Conservation (phyloP, 92 coral and sea anemone species). For the Phenganax stokvisi region DNA sequence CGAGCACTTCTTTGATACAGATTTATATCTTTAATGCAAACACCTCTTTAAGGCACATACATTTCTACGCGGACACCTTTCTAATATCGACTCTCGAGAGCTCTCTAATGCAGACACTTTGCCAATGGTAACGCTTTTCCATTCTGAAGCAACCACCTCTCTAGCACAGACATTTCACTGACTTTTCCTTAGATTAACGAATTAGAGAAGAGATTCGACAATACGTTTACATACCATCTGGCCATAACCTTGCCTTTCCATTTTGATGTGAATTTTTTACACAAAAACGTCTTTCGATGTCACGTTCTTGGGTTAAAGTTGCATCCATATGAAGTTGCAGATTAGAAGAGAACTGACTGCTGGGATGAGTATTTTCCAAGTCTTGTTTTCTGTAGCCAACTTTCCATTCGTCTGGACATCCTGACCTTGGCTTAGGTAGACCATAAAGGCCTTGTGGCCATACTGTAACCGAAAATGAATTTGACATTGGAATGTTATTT, state of each 20-base stretch:
- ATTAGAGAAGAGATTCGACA: not conserved
- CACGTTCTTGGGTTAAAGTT: not conserved
- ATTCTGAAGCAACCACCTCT: too few relatives aligned
- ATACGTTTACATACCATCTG: not conserved
- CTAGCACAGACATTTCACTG: not conserved
- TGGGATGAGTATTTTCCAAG: not conserved
- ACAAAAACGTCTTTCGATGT: constrained; percentile 11
- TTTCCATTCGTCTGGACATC: constrained; percentile 12
- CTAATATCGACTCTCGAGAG: too few relatives aligned
- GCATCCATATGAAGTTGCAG: constrained; percentile 11
- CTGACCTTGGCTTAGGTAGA: constrained; percentile 15
- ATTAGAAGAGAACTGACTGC: not conserved
- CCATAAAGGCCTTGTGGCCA: constrained; percentile 21
- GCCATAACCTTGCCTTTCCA: constrained; percentile 8
- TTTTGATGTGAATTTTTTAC: not conserved
- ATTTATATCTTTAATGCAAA: too few relatives aligned
- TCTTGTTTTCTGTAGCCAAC: constrained; percentile 12
- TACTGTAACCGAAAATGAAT: not conserved
- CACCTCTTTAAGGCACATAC: too few relatives aligned
- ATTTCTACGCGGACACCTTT: too few relatives aligned
- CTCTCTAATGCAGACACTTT: too few relatives aligned
- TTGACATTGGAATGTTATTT: too few relatives aligned
- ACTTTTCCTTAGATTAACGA: too few relatives aligned
- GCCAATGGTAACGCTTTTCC: too few relatives aligned
- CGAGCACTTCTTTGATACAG: too few relatives aligned